A percentile compares a stretch with the other conserved stretches of the same genome.
Evolutionary conservation across 2,113 vertebrate genomes (phyloP).

Genomic region (Jacana jacana): DNA sequence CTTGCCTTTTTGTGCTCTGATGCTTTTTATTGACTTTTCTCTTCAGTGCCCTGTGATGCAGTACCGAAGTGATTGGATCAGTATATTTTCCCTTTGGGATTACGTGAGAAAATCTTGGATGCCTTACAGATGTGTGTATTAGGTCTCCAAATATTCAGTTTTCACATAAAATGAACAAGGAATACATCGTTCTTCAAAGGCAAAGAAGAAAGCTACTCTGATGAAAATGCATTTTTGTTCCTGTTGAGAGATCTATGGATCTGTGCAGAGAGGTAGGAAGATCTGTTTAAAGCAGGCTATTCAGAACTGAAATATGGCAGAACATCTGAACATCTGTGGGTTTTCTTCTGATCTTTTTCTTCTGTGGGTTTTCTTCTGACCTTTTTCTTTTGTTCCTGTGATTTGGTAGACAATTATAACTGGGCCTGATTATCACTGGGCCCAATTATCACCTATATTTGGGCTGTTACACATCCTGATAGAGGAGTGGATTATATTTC

Average conservation of each 20-base stretch:
- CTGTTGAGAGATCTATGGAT: not conserved
- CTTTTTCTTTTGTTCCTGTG: not conserved
- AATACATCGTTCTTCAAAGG: not conserved
- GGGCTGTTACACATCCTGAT: not conserved
- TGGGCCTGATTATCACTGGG: not conserved
- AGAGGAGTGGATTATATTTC: not conserved
- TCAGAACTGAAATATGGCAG: not conserved
- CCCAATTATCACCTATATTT: not conserved
- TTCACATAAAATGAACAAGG: not conserved
- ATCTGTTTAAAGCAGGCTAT: not conserved
- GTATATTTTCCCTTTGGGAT: conserved; percentile 53
- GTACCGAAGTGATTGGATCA: conserved; percentile 38
- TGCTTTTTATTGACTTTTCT: conserved; percentile 71
- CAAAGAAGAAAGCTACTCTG: not conserved
- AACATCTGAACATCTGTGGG: not conserved
- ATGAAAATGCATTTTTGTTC: not conserved
- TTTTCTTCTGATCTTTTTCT: not conserved
- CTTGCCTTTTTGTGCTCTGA: conserved; percentile 59
- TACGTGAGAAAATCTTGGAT: conserved; percentile 34
- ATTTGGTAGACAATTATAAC: not conserved
- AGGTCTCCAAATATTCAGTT: conserved; percentile 7
- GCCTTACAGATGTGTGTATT: conserved; percentile 29
- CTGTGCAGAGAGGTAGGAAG: not conserved
- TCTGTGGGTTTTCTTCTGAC: not conserved
- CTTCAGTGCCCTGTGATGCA: conserved; percentile 27